These are phyloP conservation scores for Montipora sp. DNA, from an alignment of 64 coral and sea anemone species.

Conservation along the genomic window DNA sequence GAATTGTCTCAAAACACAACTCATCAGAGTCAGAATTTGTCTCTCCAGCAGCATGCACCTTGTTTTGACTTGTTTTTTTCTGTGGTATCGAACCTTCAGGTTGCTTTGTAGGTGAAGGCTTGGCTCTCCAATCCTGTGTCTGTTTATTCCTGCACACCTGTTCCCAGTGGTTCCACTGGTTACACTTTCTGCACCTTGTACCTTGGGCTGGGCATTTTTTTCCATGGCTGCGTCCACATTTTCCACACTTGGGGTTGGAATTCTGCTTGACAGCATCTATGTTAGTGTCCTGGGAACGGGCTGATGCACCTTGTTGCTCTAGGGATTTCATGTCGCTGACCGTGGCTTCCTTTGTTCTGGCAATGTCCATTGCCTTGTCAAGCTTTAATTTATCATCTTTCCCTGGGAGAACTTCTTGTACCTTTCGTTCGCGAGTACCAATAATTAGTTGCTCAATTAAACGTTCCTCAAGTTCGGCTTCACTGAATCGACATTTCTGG, in stretches of 20 bases:
- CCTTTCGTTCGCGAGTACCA: conserved; percentile 65
- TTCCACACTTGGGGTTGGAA: no score
- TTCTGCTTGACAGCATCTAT: no score
- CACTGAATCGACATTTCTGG: conserved; percentile 8
- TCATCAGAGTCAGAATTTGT: background rate
- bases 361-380: no score
- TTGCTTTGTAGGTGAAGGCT: background rate
- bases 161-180: conserved; percentile 53
- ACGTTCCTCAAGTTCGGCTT: background rate
- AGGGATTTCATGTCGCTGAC: no score
- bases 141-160: background rate
- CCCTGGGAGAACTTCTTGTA: conserved; percentile 19
- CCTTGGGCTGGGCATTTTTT: conserved; percentile 26
- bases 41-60: background rate
- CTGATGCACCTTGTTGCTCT: no score
- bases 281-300: no score
- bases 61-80: background rate
- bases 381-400: no score
- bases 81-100: background rate
- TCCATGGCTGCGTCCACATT: background rate
- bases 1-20: background rate
- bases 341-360: no score
- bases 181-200: conserved; percentile 39
- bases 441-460: conserved; percentile 9
- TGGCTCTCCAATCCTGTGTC: background rate